These are phyloP conservation scores for Penaeus chinensis DNA, from an alignment of 1,140 invertebrate genomes.

Conservation along the genomic window DNA sequence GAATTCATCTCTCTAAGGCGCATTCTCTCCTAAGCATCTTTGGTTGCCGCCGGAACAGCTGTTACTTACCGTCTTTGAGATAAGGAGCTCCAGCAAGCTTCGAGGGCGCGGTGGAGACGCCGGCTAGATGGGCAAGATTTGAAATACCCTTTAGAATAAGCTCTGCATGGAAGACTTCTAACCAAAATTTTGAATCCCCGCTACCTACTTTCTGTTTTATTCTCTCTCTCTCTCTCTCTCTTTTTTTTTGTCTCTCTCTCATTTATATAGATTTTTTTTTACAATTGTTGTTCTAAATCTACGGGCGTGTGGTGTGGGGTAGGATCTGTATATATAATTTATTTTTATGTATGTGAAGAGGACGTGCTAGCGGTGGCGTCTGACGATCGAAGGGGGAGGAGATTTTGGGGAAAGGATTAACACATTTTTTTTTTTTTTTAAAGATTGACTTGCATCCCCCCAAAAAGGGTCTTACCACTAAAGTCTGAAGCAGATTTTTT, in stretches of 20 bases:
- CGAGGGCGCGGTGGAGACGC: slow-evolving; percentile 40
- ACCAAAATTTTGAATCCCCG: slow-evolving; percentile 1
- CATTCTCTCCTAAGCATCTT: slow-evolving; percentile 2
- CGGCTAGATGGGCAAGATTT: slow-evolving; percentile 53
- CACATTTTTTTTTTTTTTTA: not conserved
- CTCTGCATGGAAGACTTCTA: slow-evolving; percentile 15
- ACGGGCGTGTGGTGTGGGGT: slow-evolving; percentile 26
- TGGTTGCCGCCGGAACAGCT: not conserved
- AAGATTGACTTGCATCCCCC: slow-evolving; percentile 22
- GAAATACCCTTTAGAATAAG: slow-evolving; percentile 43
- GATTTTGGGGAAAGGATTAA: not conserved
- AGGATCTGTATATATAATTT: slow-evolving; percentile 11
- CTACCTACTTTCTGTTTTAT: not conserved
- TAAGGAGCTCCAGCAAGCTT: slow-evolving; percentile 40
- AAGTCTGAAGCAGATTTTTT: slow-evolving; percentile 11
- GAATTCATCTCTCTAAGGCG: slow-evolving; percentile 8
- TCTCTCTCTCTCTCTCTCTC: not conserved
- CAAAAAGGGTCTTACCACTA: slow-evolving; percentile 8
- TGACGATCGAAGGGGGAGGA: not conserved
- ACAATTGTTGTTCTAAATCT: not conserved
- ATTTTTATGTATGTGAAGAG: not conserved
- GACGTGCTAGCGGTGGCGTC: not conserved
- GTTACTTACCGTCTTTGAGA: slow-evolving; percentile 53
- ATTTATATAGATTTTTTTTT: not conserved
- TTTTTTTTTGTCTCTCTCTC: not conserved